phyloP scores from a whole-genome alignment of 2,888 invertebrate genomes.

The Rosalia funebris region DNA sequence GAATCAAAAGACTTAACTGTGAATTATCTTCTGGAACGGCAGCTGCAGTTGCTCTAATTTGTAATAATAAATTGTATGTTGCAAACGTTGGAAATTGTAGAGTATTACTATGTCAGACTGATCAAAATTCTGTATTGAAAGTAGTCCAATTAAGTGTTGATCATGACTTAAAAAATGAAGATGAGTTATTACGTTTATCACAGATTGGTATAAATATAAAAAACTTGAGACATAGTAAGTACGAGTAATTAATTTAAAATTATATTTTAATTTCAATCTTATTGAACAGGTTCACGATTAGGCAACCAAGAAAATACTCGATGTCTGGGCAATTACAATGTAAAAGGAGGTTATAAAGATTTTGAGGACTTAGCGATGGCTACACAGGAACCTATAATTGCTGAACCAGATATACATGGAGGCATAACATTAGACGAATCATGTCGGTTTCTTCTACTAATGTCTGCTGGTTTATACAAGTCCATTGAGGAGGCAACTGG shows the following conservation, averaged over 20 bases:
- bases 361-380: slow-evolving; percentile 79
- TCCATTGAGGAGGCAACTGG: slow-evolving; percentile 83
- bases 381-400: slow-evolving; percentile 80
- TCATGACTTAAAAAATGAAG: slow-evolving; percentile 86
- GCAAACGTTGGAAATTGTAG: slow-evolving; percentile 83
- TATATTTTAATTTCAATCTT: neutral
- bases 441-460: slow-evolving; percentile 83
- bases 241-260: neutral
- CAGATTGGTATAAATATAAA: slow-evolving; percentile 80
- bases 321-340: slow-evolving; percentile 87
- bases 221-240: slow-evolving; percentile 72
- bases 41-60: slow-evolving; percentile 83
- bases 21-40: slow-evolving; percentile 86
- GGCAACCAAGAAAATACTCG: slow-evolving; percentile 86
- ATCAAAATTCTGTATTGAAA: slow-evolving; percentile 78
- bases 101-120: slow-evolving; percentile 83
- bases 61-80: slow-evolving; percentile 81
- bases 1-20: slow-evolving; percentile 78
- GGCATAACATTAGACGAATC: slow-evolving; percentile 82
- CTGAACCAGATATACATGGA: slow-evolving; percentile 85
- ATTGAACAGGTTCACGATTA: slow-evolving; percentile 70
- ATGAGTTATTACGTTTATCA: slow-evolving; percentile 81
- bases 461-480: slow-evolving; percentile 87
- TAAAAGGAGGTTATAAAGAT: slow-evolving; percentile 87
- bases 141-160: slow-evolving; percentile 86